These are phyloP conservation scores for Heterocephalus glaber DNA, from an alignment of 2,113 vertebrate genomes.

Conservation along the genomic window DNA sequence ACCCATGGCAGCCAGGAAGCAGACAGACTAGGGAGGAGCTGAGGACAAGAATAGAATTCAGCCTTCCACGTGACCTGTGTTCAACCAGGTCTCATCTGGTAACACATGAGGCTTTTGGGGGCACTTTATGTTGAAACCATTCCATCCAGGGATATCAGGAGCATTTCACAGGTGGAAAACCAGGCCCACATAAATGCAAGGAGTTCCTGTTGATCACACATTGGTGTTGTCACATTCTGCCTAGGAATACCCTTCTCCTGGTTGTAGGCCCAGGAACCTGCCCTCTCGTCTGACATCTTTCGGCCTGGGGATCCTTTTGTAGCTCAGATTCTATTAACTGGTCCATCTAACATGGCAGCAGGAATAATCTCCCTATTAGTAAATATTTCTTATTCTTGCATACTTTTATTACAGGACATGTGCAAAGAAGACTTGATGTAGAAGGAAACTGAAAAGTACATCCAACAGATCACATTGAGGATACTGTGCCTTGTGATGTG, in stretches of 20 bases:
- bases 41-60: not conserved
- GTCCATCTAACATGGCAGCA: too few species aligned
- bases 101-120: not conserved
- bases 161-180: not conserved
- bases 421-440: not conserved
- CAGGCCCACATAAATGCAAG: not conserved
- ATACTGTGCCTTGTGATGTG: rapidly evolving
- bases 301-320: not conserved
- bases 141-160: too few species aligned
- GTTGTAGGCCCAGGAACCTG: not conserved
- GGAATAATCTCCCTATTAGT: not conserved
- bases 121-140: not conserved
- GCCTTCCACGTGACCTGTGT: not conserved
- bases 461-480: not conserved
- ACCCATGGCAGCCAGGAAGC: not conserved
- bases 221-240: too few species aligned
- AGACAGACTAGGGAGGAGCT: not conserved
- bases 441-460: rapidly evolving
- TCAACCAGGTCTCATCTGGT: not conserved
- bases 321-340: not conserved
- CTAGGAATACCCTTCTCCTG: not conserved
- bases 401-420: not conserved
- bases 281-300: not conserved
- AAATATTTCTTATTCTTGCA: not conserved
- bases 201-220: not conserved